Base-by-base conservation (phyloP, 1,140 invertebrate genomes). In the Drosophila eugracilis region DNA sequence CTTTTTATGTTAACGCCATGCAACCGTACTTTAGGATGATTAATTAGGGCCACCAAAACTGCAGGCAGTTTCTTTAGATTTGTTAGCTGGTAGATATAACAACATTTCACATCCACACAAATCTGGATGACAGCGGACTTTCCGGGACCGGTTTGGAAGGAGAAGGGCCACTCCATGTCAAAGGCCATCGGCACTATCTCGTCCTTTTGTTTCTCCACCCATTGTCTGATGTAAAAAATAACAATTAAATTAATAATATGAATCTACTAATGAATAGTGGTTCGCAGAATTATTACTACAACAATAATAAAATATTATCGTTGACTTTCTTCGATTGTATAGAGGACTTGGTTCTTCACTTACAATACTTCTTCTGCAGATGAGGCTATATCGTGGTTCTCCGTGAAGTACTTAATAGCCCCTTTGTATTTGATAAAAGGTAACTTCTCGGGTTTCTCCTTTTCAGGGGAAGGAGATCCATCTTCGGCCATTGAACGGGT, bases 131-230 rank as follows among this genome's bases (percentile, higher is more conserved):
- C 85, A 2, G 94, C 92, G 12, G 94, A 94, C 90, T 93, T 94
- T n/a, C 93, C 93, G 41, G 92, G 91, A 10, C 94, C 93, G 14
- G 93, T 94, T 92, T 94, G 92, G 65, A 93, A 94, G 7, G 89
- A 93, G 69, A 94, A 94, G 7, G 94, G 93, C 94, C 94, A 95
- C 80, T 95, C 94, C 72, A 94, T 91, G 76, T 95, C 94, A 79
- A 94, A 94, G 7, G 94, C 94, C 67, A 94, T 83, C 1, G 93
- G 91, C 28, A 93, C 76, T 17, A 92, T 63, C 12, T 91, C 83
- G 12, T 90, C 41, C 0, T 52, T 67, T 39, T 75, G 84, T 21
- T 91, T 90, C 17, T 93, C 92, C n/a, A 93, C 91, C 81, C 92
- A 80, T 84, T 92, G 85, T 73, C 93, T 41, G n/a, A 12, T 0